Evolutionary conservation across 2,113 vertebrate genomes (phyloP).

Genomic region (Tyto alba): DNA sequence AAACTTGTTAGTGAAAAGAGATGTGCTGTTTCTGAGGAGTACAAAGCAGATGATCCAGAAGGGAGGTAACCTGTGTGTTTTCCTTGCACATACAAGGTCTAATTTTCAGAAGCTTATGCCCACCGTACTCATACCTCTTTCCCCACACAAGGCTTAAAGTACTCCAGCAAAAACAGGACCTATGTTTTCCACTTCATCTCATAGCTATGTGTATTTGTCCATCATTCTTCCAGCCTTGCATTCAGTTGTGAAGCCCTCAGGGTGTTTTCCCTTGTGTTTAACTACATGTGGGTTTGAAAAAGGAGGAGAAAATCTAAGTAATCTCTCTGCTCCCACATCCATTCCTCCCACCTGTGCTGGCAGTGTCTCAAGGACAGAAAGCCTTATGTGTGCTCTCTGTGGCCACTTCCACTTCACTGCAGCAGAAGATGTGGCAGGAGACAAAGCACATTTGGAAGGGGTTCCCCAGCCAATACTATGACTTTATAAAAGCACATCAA

Average conservation of each 20-base stretch:
- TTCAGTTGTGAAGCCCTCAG: neutral
- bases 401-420: neutral
- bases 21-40: neutral
- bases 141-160: neutral
- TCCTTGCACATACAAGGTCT: neutral
- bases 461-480: neutral
- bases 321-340: neutral
- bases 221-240: neutral
- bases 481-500: neutral
- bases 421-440: neutral
- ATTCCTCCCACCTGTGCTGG: neutral
- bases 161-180: neutral
- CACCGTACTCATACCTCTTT: fast-evolving
- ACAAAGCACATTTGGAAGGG: neutral
- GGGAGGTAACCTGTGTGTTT: neutral
- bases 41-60: neutral
- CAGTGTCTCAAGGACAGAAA: neutral
- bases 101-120: neutral
- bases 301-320: neutral
- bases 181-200: neutral
- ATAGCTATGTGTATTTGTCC: no score
- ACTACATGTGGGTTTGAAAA: neutral
- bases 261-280: neutral
- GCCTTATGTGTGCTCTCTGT: neutral
- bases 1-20: neutral